Conservation (phyloP, 2,113 vertebrate genomes). For the Oreocharis arfaki region DNA sequence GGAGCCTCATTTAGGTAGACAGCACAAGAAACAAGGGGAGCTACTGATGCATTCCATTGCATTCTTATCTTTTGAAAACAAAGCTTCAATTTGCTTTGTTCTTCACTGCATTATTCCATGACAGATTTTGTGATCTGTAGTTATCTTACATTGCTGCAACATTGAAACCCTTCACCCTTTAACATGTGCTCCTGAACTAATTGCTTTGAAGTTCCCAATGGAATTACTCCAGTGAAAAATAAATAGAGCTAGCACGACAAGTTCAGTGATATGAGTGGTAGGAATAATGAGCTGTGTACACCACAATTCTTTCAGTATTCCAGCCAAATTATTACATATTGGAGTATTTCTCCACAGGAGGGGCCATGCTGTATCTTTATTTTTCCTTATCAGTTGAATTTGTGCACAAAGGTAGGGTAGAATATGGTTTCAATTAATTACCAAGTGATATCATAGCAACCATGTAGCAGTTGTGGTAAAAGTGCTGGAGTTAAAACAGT, state of each 20-base stretch:
- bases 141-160: constrained; percentile 61
- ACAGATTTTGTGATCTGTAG: constrained; percentile 67
- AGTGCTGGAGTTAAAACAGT: not conserved
- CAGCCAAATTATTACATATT: not conserved
- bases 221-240: constrained; percentile 35
- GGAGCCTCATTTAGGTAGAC: constrained; percentile 61
- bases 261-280: not conserved
- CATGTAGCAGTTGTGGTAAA: rapidly evolving
- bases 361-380: not conserved
- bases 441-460: not conserved
- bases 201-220: constrained; percentile 54
- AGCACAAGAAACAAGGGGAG: constrained; percentile 36
- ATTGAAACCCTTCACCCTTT: constrained; percentile 60
- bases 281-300: not conserved
- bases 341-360: not conserved
- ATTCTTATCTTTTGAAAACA: constrained; percentile 58
- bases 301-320: not conserved
- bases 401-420: not conserved
- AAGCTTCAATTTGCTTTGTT: constrained; percentile 60
- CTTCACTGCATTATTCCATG: constrained; percentile 51
- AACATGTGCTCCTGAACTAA: constrained; percentile 45
- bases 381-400: not conserved
- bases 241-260: constrained; percentile 11
- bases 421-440: not conserved
- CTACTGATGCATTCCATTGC: constrained; percentile 40